Evolutionary conservation across 2,113 vertebrate genomes (phyloP).

Genomic region (Cololabis saira): DNA sequence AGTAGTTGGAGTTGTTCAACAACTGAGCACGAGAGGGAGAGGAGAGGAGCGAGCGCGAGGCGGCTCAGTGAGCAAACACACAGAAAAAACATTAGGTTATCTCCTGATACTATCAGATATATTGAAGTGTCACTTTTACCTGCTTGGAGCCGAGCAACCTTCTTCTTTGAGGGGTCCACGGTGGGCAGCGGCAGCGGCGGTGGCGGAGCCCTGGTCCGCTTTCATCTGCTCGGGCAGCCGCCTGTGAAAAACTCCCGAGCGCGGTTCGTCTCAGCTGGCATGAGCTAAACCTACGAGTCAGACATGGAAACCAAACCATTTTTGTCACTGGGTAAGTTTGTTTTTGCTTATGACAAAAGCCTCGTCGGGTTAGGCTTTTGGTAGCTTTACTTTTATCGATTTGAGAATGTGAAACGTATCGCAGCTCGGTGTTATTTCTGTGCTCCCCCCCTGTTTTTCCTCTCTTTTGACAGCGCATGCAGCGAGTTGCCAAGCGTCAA

Average conservation of each 20-base stretch:
- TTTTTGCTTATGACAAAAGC: constrained; percentile 37
- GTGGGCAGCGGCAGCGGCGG: constrained; percentile 8
- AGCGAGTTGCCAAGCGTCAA: constrained; percentile 40
- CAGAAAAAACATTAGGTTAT: constrained; percentile 72
- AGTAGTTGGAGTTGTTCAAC: constrained; percentile 82
- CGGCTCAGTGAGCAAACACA: constrained; percentile 69
- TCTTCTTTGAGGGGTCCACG: constrained; percentile 29
- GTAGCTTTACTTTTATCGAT: not conserved
- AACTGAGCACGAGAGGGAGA: constrained; percentile 37
- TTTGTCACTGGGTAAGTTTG: constrained; percentile 86
- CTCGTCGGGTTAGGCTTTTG: not conserved
- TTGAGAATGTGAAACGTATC: constrained; percentile 15
- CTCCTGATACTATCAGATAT: constrained; percentile 64
- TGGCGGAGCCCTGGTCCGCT: constrained; percentile 46
- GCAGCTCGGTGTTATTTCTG: not conserved
- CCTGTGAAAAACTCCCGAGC: constrained; percentile 61
- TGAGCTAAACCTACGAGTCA: constrained; percentile 80
- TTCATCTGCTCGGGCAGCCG: constrained; percentile 46
- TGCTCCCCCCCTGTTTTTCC: not conserved
- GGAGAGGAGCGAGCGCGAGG: constrained; percentile 47
- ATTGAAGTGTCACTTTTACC: constrained; percentile 70
- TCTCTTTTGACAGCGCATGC: constrained; percentile 61
- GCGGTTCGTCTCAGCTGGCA: constrained; percentile 80
- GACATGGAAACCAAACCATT: constrained; percentile 87
- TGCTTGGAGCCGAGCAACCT: constrained; percentile 48